Evolutionary conservation across 1,140 invertebrate species (phyloP), one percentile per base, ranked within the genome.

Genomic region (Yoshiicerus persimilis): DNA sequence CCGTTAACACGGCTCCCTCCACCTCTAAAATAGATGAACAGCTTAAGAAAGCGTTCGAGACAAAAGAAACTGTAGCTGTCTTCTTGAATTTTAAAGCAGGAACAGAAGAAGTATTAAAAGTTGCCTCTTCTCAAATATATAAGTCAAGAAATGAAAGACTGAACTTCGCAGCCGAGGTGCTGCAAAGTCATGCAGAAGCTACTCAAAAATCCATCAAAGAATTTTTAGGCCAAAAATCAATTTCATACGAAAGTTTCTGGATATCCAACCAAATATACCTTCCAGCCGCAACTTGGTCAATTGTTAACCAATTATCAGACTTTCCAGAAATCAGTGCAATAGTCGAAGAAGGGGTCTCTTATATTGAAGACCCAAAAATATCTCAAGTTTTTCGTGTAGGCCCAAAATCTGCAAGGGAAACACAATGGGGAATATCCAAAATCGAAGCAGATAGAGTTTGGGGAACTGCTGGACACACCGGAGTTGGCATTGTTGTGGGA

Each of bases 191-290:
- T 38, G 47, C 86, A 25, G 47, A 25, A 8, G 16, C 5, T 16
- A 30, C 86, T 13, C 86, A 87, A 38, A 36, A 4, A 5, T 25
- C n/a, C 6, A 32, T 87, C 4, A n/a, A 27, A 8, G 13, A n/a
- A 13, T 87, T 75, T 32, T 27, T 87, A 20, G 11, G 6, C 9
- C 9, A 16, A 41, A 41, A 41, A 8, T 13, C 6, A 6, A 25
- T 80, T 11, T 8, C 27, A 36, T 88, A 62, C 25, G 36, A 77
- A 39, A 27, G 34, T 23, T 88, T 88, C n/a, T 88, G 88, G 88
- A 86, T 88, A 2, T 87, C 84, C 4, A 88, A 88, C 85, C 84
- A 88, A 86, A 77, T 88, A 23, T 80, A 70, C 66, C 38, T 88
- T 36, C 4, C 30, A 20, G 39, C 34, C 10, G 88, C 88, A 3